Evolutionary conservation across 2,797 vertebrate species (phyloP), one percentile per base, ranked within the genome.

Genomic region (Synanceia verrucosa): DNA sequence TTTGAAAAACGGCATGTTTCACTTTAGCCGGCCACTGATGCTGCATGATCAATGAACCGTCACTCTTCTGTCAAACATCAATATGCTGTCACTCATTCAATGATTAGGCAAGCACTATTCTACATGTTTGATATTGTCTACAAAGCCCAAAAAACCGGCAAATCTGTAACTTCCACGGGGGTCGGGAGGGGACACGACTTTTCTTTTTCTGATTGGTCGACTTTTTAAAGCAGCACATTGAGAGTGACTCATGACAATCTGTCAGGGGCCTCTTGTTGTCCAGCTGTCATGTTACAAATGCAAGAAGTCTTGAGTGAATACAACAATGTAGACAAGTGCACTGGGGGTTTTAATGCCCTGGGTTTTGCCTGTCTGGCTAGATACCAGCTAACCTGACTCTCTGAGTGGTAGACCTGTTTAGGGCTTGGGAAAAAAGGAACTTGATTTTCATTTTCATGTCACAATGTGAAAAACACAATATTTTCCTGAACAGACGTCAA

Each of bases 1-100:
- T 67, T 76, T 61, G 50, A 47, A 70, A 26, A 55, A 36, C 0
- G 11, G 50, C 62, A 68, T 62, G 74, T 80, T 73, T 70, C 61
- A 57, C 41, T 83, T 64, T 34, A 34, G 41, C 46, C 33, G 57
- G 23, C 8, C 37, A 31, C 34, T 63, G 48, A 75, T 63, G 53
- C 48, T 61, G 46, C 47, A 11, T 2, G 46, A 24, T 21, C 6
- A 18, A n/a, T 44, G 3, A 78, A 43, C 52, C 18, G 4, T 63
- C 61, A 52, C 13, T 41, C 39, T 53, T 29, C 39, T n/a, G 21
- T 39, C 11, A 8, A 46, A 21, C 16, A 57, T 62, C 50, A 33
- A 46, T 63, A 57, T 51, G 19, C 39, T 67, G 53, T 11, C 16
- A 11, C 4, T 10, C 31, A 65, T 31, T 29, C 31, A 53, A 39